phyloP scores from a whole-genome alignment of 1,140 invertebrate species.

The Colletes gigas region DNA sequence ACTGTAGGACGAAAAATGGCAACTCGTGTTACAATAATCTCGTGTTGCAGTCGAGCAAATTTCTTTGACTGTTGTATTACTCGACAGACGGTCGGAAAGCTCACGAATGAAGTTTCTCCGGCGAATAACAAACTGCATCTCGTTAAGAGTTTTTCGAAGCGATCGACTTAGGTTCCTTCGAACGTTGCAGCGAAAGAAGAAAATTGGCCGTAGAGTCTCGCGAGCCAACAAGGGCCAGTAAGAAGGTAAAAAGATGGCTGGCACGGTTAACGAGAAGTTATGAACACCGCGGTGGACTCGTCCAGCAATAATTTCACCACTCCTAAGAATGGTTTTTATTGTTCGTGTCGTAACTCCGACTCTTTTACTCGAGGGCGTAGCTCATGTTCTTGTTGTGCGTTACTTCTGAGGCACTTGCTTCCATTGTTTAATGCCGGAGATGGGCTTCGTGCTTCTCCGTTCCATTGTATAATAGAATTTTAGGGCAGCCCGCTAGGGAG shows the following conservation, averaged over 20 bases:
- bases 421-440: background rate
- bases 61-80: background rate
- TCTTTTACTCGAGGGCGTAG: background rate
- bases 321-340: constrained; percentile 33
- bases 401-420: constrained; percentile 11
- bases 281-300: constrained; percentile 43
- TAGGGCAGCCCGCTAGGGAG: background rate
- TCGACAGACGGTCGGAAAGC: background rate
- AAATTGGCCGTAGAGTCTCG: constrained; percentile 45
- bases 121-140: background rate
- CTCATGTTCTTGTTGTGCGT: background rate
- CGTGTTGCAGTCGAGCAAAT: background rate
- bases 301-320: constrained; percentile 45
- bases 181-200: constrained; percentile 32
- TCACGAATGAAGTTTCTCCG: background rate
- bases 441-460: background rate
- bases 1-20: too few relatives aligned
- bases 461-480: background rate
- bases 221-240: background rate
- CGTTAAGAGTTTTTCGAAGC: background rate
- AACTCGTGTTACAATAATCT: too few relatives aligned
- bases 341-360: constrained; percentile 2
- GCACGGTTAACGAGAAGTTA: constrained; percentile 61
- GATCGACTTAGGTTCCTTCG: background rate
- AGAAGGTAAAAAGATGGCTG: constrained; percentile 19